These are phyloP conservation scores for Calidris pugnax DNA, from an alignment of 2,113 vertebrate genomes.

Conservation along the genomic window DNA sequence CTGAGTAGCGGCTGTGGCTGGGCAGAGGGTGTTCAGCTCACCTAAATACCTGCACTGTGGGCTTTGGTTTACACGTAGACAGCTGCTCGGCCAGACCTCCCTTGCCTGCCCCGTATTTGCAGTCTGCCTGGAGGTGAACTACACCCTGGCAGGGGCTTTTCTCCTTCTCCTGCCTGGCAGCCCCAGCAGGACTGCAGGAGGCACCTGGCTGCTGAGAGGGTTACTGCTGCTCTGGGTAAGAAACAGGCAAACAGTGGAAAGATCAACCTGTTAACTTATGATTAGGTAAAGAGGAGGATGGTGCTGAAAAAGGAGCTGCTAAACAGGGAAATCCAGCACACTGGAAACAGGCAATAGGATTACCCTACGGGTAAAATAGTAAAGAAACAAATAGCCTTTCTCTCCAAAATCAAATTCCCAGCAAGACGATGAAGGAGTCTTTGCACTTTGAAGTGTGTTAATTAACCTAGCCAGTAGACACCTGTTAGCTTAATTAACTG, in stretches of 20 bases:
- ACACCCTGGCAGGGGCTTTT: not conserved
- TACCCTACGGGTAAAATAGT: not conserved
- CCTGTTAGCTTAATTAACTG: slow-evolving; percentile 17
- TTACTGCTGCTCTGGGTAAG: not conserved
- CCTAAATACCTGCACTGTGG: not conserved
- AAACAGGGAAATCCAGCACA: not conserved
- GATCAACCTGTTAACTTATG: not conserved
- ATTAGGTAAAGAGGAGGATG: not conserved
- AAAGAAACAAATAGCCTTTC: not conserved
- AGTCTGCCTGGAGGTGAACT: not conserved
- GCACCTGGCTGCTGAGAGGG: not conserved
- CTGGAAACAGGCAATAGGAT: not conserved
- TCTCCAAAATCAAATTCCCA: not conserved
- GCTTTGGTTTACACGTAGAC: not conserved
- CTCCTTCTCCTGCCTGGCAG: not conserved
- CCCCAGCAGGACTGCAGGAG: not conserved
- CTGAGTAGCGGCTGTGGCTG: not conserved
- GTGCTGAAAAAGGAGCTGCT: not conserved
- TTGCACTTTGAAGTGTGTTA: not conserved
- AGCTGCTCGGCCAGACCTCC: not conserved
- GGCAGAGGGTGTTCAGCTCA: not conserved
- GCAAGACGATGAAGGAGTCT: not conserved
- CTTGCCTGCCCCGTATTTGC: not conserved
- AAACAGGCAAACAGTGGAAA: not conserved
- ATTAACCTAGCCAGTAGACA: not conserved